Base-by-base conservation (phyloP, 2,113 vertebrate species). In the Tinamus guttatus region DNA sequence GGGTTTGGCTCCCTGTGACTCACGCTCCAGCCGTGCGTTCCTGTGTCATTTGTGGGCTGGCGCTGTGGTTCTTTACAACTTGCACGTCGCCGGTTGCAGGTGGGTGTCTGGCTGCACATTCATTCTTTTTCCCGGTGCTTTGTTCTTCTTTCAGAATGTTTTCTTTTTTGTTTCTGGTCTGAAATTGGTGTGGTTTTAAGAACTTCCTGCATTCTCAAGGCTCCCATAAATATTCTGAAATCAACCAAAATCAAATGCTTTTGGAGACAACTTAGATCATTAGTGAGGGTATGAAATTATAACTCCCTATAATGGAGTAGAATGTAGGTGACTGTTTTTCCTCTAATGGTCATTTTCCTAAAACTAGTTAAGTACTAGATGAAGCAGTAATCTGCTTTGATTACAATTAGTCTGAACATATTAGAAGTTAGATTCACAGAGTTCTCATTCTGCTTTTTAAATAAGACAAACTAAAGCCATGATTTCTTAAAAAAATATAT, bases 91-190 rank as follows among this genome's bases (percentile, higher is more conserved):
- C 79, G 68, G 38, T 90, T 82, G 63, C 0, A 6, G 77, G 73
- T 90, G 80, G 87, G 79, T 87, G 79, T 89, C 32, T 88, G 74
- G 64, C 90, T 87, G 59, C 76, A 70, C 30, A 65, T 38, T 13
- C 70, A 28, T 54, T 88, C 21, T 87, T 88, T 94, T 93, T 71
- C 75, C 71, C 10, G 32, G 62, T 91, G 80, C 52, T 92, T 94
- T 78, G 91, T 82, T 80, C 84, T 95, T 91, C 69, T 90, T 97
- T 87, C n/a, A 69, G 19, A 93, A 87, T 87, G 58, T 76, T 93
- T 94, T 94, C 7, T 21, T 89, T 81, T 76, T 83, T 84, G 45
- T 81, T 91, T 49, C 45, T 36, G 24, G 36, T 84, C 30, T 80
- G 88, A 64, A 47, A 81, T 63, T 85, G 83, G 38, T 68, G 28